Evolutionary conservation across 2,113 vertebrate species (phyloP).

Genomic region (Bubalus kerabau): DNA sequence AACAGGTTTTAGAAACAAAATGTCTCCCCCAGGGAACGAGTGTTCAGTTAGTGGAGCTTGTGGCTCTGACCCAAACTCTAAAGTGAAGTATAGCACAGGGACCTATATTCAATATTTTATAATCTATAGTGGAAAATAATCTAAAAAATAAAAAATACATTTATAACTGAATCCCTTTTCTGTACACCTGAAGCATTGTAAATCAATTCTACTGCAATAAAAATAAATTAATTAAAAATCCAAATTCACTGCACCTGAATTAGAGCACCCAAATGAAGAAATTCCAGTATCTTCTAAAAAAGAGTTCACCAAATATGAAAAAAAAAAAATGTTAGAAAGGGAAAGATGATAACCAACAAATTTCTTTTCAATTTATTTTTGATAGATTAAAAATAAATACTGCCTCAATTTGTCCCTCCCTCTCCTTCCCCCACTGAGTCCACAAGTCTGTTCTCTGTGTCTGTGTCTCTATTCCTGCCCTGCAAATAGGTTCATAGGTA

Average conservation of each 20-base stretch:
- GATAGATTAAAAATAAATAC: conserved; percentile 20
- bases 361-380: conserved; percentile 37
- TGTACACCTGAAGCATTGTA: neutral
- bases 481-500: neutral
- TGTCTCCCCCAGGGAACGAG: neutral
- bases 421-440: neutral
- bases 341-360: neutral
- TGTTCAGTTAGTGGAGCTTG: neutral
- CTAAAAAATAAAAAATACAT: neutral
- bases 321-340: conserved; percentile 9
- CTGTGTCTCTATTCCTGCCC: neutral
- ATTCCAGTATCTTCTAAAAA: neutral
- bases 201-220: neutral
- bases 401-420: neutral
- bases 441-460: neutral
- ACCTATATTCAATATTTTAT: neutral
- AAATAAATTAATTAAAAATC: neutral
- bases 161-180: neutral
- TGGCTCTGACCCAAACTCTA: neutral
- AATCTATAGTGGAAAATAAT: neutral
- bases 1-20: neutral
- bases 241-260: conserved; percentile 6
- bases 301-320: conserved; percentile 42
- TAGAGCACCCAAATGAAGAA: conserved; percentile 28
- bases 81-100: neutral